These are phyloP conservation scores for Urosaurus nigricauda DNA, from an alignment of 2,797 vertebrate species.

Conservation along the genomic window DNA sequence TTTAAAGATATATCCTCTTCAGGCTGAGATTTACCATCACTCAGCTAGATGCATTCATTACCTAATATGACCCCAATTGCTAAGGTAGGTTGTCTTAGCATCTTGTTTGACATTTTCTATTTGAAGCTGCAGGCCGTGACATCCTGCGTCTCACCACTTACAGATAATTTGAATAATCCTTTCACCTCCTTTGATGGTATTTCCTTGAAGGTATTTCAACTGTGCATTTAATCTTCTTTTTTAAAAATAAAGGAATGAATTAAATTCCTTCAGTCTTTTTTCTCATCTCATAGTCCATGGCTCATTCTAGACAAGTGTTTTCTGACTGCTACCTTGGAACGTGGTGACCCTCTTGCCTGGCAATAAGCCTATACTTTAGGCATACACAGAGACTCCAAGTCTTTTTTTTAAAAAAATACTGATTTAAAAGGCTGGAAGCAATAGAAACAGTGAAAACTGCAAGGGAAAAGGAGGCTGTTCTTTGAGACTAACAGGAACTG, in stretches of 20 bases:
- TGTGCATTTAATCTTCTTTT: slow-evolving; percentile 64
- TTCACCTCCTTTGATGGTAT: slow-evolving; percentile 70
- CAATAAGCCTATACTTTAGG: background rate
- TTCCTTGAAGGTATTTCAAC: slow-evolving; percentile 69
- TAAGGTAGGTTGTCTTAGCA: slow-evolving; percentile 54
- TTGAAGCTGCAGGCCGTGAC: slow-evolving; percentile 54
- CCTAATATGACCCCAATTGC: slow-evolving; percentile 57
- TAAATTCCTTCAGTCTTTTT: slow-evolving; percentile 36
- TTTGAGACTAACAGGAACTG: background rate
- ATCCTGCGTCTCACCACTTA: slow-evolving; percentile 64
- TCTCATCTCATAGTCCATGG: slow-evolving; percentile 31
- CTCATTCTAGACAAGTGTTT: slow-evolving; percentile 39
- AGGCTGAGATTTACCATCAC: background rate
- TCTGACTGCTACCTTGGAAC: slow-evolving; percentile 4
- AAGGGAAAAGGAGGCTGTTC: background rate
- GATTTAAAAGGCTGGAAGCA: background rate
- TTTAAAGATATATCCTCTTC: slow-evolving; percentile 32
- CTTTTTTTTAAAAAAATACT: slow-evolving; percentile 6
- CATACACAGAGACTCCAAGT: background rate
- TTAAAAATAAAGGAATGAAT: slow-evolving; percentile 51
- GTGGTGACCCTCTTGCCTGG: background rate
- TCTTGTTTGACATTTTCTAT: slow-evolving; percentile 62
- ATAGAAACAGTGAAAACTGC: background rate
- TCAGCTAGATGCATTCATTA: slow-evolving; percentile 32
- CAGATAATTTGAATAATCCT: slow-evolving; percentile 73